Base-by-base conservation (phyloP, 2,797 vertebrate genomes). In the Scyliorhinus canicula region DNA sequence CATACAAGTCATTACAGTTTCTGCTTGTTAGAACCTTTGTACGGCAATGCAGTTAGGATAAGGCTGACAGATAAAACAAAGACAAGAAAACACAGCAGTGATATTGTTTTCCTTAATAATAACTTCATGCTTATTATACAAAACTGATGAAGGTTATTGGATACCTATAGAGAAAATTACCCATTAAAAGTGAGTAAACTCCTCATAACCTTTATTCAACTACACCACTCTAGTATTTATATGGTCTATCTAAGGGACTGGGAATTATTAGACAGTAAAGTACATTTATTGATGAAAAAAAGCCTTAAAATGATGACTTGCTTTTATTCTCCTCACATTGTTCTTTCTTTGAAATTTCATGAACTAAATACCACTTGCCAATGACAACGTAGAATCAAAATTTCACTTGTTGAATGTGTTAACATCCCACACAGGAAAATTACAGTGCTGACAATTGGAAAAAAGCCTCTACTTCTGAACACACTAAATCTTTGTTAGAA, bases 101-200 rank as follows among this genome's bases (percentile, higher is more conserved):
- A 63, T 91, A 65, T 65, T 91, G 57, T 63, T 44, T 91, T 44
- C 21, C n/a, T 63, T 63, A 91, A 91, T 91, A 91, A 91, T 63
- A 91, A 91, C 60, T 91, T 44, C 88, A 91, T 91, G 40, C 21
- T 63, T 60, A 65, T 65, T 91, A 91, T 91, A 91, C 40, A 91
- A 91, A 65, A 60, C 60, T 91, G 88, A 91, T 44, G n/a, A 63
- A 91, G 88, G 88, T 91, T 63, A 65, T 91, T 44, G 60, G 88
- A 91, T 91, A 91, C 88, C 60, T 91, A 65, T 91, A 65, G 88
- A 65, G 88, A 91, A 91, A 94, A 94, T 71, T 94, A 94, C 44
- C 93, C 67, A 74, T 74, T 94, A 71, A 94, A 57, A 94, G 69
- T 71, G 93, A 74, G 47, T 52, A 55, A 71, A 52, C 93, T 52